Evolutionary conservation across 1,140 invertebrate genomes (phyloP), one percentile per base, ranked within the genome.

Genomic region (Ostrea denselamellosa): DNA sequence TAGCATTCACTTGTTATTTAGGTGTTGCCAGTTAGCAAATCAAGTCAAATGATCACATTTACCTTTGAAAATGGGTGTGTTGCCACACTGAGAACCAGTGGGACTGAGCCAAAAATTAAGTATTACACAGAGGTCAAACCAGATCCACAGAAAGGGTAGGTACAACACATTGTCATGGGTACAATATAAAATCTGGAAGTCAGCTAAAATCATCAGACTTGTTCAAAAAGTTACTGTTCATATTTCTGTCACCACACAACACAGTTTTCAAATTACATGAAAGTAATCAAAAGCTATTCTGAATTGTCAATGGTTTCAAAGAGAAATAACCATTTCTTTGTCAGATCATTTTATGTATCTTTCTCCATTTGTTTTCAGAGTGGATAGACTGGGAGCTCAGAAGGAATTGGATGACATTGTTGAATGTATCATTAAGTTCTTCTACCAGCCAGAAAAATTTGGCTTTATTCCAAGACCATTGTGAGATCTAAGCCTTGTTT

Each of bases 11-110:
- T 81, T 81, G 25, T 22, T 81, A 81, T 92, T 19, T 90, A 96
- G 96, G 88, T 93, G 25, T 94, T 99, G 54, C 98, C 98, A 19
- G 95, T 96, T 0, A 98, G 97, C 28, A 96, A 96, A 87, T 96
- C 96, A 53, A 97, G 96, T 88, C 97, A 99, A 95, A 99, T 99
- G 99, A 97, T 99, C n/a, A 99, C 98, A 2, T 99, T 99, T 94
- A 96, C 96, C 19, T 99, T 99, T 94, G 95, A 96, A 82, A 98
- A 98, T 95, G 98, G 98, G 3, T 96, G 98, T 89, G 96, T 97
- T 10, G 96, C 97, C 0, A 99, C 98, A 0, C 95, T 99, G 10
- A 96, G 99, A 90, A 99, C 98, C 0, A 99, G 98, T 95, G 99
- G 99, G 25, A 99, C 99, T 0, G 99, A 99, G 95, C 99, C 99